Evolutionary conservation across 2,888 invertebrate genomes (phyloP).

Genomic region (Germaria angustata): DNA sequence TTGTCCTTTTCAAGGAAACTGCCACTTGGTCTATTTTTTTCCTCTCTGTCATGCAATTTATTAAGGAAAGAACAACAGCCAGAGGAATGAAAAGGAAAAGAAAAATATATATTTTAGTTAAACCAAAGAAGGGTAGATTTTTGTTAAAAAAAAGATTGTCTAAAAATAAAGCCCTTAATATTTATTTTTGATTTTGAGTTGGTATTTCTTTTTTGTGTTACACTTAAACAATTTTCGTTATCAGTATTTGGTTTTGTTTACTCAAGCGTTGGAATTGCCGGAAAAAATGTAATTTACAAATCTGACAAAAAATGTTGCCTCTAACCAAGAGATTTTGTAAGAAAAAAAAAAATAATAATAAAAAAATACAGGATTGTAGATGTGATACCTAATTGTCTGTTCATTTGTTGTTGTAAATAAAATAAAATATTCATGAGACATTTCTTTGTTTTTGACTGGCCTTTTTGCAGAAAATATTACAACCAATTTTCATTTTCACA

Average conservation of each 20-base stretch:
- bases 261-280: constrained; percentile 77
- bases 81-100: not conserved
- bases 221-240: constrained; percentile 59
- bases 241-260: constrained; percentile 74
- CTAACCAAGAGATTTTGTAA: not conserved
- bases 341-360: not conserved
- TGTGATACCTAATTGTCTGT: not conserved
- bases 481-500: not conserved
- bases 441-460: not conserved
- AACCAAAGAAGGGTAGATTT: not conserved
- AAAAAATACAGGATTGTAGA: not conserved
- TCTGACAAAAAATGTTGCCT: constrained; percentile 70
- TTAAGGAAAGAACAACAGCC: not conserved
- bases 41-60: not conserved
- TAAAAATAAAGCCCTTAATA: not conserved
- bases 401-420: not conserved
- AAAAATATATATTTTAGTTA: not conserved
- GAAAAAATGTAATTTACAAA: constrained; percentile 79
- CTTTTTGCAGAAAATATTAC: not conserved
- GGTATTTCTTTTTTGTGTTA: constrained; percentile 24
- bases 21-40: constrained; percentile 15
- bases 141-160: not conserved
- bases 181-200: constrained; percentile 19
- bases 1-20: constrained; percentile 36
- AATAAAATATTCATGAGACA: not conserved